Conservation (phyloP, 2,113 vertebrate species). For the Pomatostomus ruficeps region DNA sequence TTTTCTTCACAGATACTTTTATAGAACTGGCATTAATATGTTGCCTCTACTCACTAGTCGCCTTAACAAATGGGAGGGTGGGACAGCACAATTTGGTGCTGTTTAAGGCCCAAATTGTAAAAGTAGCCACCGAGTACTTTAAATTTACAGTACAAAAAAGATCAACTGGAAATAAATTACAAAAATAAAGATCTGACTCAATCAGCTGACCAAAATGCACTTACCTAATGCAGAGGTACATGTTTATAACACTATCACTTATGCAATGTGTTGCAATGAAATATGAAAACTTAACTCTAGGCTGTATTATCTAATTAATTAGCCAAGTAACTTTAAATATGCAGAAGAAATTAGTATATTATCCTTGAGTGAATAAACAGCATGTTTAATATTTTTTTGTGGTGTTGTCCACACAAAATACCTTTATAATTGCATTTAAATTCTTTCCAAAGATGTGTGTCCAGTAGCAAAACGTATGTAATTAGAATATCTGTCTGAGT, state of each 20-base stretch:
- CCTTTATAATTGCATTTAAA: conserved; percentile 58
- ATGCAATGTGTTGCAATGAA: conserved; percentile 52
- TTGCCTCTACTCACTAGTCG: neutral
- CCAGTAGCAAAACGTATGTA: conserved; percentile 67
- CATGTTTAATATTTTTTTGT: conserved; percentile 45
- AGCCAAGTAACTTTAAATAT: conserved; percentile 47
- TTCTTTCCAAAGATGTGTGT: conserved; percentile 55
- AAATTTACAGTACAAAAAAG: conserved; percentile 57
- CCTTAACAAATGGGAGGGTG: conserved; percentile 8
- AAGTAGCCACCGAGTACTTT: conserved; percentile 21
- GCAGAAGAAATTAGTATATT: neutral
- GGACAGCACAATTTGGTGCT: neutral
- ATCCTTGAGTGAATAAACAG: conserved; percentile 10
- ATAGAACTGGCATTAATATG: conserved; percentile 24
- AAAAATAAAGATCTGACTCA: conserved; percentile 47
- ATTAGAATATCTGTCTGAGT: conserved; percentile 66
- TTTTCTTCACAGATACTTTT: neutral
- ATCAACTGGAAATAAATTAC: conserved; percentile 43
- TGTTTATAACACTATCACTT: conserved; percentile 56
- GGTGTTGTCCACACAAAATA: conserved; percentile 49
- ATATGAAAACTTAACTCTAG: conserved; percentile 49
- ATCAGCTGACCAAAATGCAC: conserved; percentile 62
- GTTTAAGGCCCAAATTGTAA: conserved; percentile 44
- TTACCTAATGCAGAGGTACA: conserved; percentile 38
- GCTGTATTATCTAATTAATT: conserved; percentile 36